Conservation (phyloP, 2,113 vertebrate genomes). For the Poicephalus gulielmi region DNA sequence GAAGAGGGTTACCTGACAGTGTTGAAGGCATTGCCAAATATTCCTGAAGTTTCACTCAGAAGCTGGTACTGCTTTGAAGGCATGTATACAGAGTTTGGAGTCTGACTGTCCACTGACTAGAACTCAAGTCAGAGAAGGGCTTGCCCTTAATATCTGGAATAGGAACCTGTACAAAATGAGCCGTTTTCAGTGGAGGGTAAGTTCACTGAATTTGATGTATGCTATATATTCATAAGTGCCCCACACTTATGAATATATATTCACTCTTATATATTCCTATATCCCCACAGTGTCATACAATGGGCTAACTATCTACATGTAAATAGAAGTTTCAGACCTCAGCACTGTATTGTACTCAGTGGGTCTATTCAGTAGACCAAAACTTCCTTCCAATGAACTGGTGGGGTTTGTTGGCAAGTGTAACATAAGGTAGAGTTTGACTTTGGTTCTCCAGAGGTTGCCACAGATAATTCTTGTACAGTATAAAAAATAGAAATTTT, state of each 20-base stretch:
- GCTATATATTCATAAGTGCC: neutral
- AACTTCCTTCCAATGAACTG: neutral
- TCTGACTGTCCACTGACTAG: neutral
- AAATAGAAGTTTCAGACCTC: neutral
- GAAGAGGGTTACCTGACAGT: neutral
- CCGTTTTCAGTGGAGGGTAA: neutral
- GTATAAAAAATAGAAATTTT: neutral
- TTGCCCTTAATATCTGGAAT: neutral
- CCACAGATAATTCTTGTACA: neutral
- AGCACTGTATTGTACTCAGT: neutral
- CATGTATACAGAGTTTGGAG: neutral
- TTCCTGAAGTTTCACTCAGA: neutral
- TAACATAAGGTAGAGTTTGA: neutral
- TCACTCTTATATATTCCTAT: no score
- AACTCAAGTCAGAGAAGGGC: neutral
- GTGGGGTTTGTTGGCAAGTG: neutral
- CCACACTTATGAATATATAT: no score
- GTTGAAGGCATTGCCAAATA: neutral
- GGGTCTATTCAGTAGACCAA: neutral
- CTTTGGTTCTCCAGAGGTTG: neutral
- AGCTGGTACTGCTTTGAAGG: neutral
- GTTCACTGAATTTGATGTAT: neutral
- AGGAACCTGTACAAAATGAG: neutral
- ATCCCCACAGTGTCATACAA: fast-evolving
- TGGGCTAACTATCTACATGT: neutral